Conservation (phyloP, 2,888 invertebrate genomes). For the Allygus modestus region DNA sequence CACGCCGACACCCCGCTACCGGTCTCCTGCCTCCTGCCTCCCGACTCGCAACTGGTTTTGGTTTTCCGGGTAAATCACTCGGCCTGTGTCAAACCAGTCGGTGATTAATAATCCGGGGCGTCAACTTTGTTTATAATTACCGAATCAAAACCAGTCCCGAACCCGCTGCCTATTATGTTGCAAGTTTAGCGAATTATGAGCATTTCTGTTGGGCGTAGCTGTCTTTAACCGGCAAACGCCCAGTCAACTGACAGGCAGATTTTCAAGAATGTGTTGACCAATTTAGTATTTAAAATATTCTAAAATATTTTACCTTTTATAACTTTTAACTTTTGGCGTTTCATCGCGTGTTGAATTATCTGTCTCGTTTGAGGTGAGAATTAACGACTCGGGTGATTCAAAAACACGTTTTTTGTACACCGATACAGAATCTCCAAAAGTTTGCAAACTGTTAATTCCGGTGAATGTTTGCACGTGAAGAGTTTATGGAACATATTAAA, state of each 20-base stretch:
- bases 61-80: constrained; percentile 21
- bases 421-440: no score
- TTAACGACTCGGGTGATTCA: no score
- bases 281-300: not conserved
- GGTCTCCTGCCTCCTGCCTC: not conserved
- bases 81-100: constrained; percentile 36
- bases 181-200: constrained; percentile 28
- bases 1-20: not conserved
- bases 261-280: not conserved
- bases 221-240: not conserved
- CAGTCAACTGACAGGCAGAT: not conserved
- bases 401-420: no score
- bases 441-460: no score
- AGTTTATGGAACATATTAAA: no score
- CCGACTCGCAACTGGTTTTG: constrained; percentile 13
- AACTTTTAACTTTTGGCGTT: no score
- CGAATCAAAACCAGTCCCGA: constrained; percentile 30
- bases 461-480: no score
- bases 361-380: no score
- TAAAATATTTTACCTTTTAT: no score
- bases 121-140: constrained; percentile 41
- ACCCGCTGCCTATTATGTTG: constrained; percentile 11
- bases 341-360: no score
- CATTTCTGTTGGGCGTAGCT: constrained; percentile 27
- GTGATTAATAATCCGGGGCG: constrained; percentile 17